Percentiles rank a stretch among this genome's conserved stretches.
phyloP scores from a whole-genome alignment of 2,113 vertebrate genomes.

The Stigmatopora nigra region DNA sequence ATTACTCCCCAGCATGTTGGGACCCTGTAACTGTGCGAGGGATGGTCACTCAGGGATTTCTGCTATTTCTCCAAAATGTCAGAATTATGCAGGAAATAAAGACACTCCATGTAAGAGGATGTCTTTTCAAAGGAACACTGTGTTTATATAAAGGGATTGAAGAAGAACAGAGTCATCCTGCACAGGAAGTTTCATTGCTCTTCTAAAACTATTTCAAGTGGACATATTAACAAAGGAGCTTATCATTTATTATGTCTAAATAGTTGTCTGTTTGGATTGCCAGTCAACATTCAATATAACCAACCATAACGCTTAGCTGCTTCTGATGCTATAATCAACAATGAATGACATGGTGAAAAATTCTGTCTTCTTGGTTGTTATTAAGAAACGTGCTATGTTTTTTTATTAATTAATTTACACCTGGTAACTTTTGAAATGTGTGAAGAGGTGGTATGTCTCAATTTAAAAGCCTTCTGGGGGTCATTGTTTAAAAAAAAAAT shows the following conservation, averaged over 20 bases:
- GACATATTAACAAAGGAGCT: not conserved
- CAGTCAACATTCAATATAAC: not conserved
- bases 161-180: not conserved
- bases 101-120: not conserved
- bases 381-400: not conserved
- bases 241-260: not conserved
- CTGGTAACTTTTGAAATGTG: not conserved
- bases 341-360: not conserved
- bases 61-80: slow-evolving; percentile 54
- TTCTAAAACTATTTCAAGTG: not conserved
- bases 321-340: not conserved
- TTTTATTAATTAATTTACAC: not conserved
- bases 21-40: slow-evolving; percentile 33
- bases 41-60: slow-evolving; percentile 47
- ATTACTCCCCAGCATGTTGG: slow-evolving; percentile 56
- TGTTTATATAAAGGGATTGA: not conserved
- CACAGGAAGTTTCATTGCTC: not conserved
- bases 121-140: not conserved
- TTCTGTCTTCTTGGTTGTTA: not conserved
- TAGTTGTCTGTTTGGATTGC: not conserved
- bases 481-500: not conserved
- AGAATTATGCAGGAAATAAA: slow-evolving; percentile 19
- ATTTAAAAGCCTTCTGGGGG: not conserved
- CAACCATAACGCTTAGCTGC: not conserved
- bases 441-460: not conserved